Conservation (phyloP, 2,113 vertebrate genomes). For the Hippotragus niger region DNA sequence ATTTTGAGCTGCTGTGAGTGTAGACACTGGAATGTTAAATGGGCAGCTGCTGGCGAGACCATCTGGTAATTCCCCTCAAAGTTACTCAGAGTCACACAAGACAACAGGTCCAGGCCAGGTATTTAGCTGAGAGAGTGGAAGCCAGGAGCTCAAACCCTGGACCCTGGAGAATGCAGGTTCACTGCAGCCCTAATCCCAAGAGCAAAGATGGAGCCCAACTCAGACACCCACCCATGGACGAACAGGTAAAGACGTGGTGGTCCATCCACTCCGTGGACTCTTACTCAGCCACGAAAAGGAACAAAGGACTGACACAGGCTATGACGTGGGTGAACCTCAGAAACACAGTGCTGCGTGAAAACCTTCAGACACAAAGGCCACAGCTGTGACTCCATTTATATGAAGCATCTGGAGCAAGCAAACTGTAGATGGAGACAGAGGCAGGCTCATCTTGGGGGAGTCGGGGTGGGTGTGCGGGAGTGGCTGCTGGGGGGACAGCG, state of each 20-base stretch:
- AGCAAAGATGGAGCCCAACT: rapidly evolving
- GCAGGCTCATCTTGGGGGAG: rapidly evolving
- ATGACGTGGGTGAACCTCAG: rapidly evolving
- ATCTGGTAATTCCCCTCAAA: rapidly evolving
- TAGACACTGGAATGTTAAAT: rapidly evolving
- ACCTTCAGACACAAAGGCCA: rapidly evolving
- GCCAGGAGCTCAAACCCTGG: not conserved
- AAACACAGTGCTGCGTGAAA: rapidly evolving
- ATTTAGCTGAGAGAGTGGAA: rapidly evolving
- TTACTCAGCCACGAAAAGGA: rapidly evolving
- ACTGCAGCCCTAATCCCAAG: rapidly evolving
- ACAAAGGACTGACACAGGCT: rapidly evolving
- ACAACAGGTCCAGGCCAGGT: rapidly evolving
- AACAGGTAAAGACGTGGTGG: rapidly evolving
- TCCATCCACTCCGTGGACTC: rapidly evolving
- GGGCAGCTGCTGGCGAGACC: rapidly evolving
- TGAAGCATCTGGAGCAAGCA: rapidly evolving
- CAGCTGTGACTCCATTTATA: rapidly evolving
- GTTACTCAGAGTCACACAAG: rapidly evolving
- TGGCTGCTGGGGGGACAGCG: rapidly evolving
- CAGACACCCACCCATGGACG: rapidly evolving
- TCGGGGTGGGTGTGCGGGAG: rapidly evolving
- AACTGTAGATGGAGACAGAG: rapidly evolving
- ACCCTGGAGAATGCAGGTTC: rapidly evolving
- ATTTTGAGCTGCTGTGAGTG: not conserved